A percentile compares a stretch with the other conserved stretches of the same genome.
These are phyloP conservation scores for Microtus obscurus DNA, from an alignment of 2,797 vertebrate species.

Conservation along the genomic window DNA sequence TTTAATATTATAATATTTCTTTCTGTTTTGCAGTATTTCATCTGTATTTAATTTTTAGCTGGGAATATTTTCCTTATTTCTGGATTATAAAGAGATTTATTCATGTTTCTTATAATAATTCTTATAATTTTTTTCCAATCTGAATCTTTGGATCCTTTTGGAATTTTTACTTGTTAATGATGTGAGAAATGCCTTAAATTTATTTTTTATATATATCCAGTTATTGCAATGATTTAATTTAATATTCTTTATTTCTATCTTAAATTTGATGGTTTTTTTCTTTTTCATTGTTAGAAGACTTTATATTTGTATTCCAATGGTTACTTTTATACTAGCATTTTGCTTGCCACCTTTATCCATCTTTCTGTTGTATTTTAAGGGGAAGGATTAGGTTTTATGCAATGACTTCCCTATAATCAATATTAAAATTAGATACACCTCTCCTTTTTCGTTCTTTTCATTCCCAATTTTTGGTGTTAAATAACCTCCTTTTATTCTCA, in stretches of 20 bases:
- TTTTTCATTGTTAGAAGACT: not conserved
- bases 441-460: not conserved
- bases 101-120: not conserved
- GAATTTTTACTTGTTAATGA: not conserved
- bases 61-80: not conserved
- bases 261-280: not conserved
- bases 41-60: not conserved
- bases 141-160: not conserved
- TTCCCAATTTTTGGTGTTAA: not conserved
- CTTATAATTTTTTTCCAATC: not conserved
- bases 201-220: not conserved
- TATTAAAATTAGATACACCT: not conserved
- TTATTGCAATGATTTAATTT: not conserved
- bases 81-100: not conserved
- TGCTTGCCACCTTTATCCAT: not conserved
- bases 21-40: not conserved
- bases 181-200: slow-evolving; percentile 1
- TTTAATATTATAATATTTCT: not conserved
- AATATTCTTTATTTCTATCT: not conserved
- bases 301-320: not conserved
- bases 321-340: not conserved
- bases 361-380: not conserved
- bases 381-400: not conserved
- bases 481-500: not conserved
- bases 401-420: not conserved